Evolutionary conservation across 2,888 invertebrate species (phyloP), one percentile per base, ranked within the genome.

Genomic region (Agrochola circellaris): DNA sequence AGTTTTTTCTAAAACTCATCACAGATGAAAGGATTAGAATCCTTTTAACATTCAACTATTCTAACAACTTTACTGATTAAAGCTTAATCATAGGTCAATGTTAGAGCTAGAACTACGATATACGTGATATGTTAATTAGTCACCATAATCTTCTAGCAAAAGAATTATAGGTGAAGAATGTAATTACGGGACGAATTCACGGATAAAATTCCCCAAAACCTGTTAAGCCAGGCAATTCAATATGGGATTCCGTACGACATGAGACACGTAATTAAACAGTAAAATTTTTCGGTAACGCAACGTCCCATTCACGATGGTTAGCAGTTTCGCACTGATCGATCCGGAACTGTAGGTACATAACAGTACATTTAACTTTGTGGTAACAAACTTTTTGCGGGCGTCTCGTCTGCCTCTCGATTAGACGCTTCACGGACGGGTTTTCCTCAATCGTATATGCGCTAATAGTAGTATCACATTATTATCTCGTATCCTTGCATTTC

Each of bases 361-460:
- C 87, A 81, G 87, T 89, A 79, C 74, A 81, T 79, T 74, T 84
- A 82, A 80, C 73, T 78, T 80, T 74, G 73, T 82, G 66, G 78
- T 62, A 65, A 66, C 61, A 13, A 70, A 76, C 67, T 88, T 87
- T 89, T 87, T 87, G 85, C 26, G 45, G 2, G 13, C 42, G 34
- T 81, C 85, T 80, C 72, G 82, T 73, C 82, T 68, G 73, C 42
- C 72, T 26, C 48, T 54, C 68, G 69, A 72, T 81, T 77, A 79
- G 68, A 74, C 68, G 38, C 42, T 62, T 60, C 38, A 56, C 69
- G 23, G 54, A 66, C 73, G 26, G 23, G 34, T 85, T 87, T 87
- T 89, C 89, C 88, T 87, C 79, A 81, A 82, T 66, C 51, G 30
- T 26, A 70, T 58, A 70, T 58, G 42, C 66, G 54, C 64, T 81